phyloP scores from a whole-genome alignment of 2,113 vertebrate genomes.

The Actinemys pallida region DNA sequence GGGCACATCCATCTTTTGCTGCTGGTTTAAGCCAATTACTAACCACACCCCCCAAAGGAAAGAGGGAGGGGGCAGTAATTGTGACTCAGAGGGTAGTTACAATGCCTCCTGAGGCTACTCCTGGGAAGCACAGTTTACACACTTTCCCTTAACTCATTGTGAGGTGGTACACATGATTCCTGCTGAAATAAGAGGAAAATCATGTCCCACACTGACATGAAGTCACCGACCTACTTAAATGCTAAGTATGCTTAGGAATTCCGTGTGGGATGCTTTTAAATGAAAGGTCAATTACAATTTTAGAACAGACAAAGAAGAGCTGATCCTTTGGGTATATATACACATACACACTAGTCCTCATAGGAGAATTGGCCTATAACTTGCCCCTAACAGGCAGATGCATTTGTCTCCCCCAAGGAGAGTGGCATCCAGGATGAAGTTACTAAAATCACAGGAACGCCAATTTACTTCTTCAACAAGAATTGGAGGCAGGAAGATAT shows the following conservation, averaged over 20 bases:
- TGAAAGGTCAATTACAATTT: neutral
- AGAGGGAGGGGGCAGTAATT: slow-evolving; percentile 19
- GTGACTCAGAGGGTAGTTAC: neutral
- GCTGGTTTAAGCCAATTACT: slow-evolving; percentile 16
- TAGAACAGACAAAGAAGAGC: neutral
- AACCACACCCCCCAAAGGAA: slow-evolving; percentile 14
- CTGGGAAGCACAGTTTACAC: neutral
- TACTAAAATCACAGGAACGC: slow-evolving; percentile 26
- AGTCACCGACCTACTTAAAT: neutral
- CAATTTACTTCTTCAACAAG: slow-evolving; percentile 10
- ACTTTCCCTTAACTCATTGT: neutral
- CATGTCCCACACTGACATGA: rapidly evolving
- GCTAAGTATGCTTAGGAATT: rapidly evolving
- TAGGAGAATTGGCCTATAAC: neutral
- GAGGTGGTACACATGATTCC: rapidly evolving
- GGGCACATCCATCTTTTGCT: slow-evolving; percentile 1
- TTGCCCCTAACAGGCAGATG: neutral
- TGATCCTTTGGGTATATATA: rapidly evolving
- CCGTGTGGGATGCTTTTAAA: neutral
- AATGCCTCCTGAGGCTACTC: neutral
- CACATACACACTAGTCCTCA: neutral
- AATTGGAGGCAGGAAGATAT: neutral
- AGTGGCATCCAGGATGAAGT: neutral
- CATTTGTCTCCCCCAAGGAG: slow-evolving; percentile 12
- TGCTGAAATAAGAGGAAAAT: neutral